Percentiles rank a stretch among this genome's conserved stretches.
Evolutionary conservation across 2,888 invertebrate genomes (phyloP).

Genomic region (Parascotia fuliginaria): DNA sequence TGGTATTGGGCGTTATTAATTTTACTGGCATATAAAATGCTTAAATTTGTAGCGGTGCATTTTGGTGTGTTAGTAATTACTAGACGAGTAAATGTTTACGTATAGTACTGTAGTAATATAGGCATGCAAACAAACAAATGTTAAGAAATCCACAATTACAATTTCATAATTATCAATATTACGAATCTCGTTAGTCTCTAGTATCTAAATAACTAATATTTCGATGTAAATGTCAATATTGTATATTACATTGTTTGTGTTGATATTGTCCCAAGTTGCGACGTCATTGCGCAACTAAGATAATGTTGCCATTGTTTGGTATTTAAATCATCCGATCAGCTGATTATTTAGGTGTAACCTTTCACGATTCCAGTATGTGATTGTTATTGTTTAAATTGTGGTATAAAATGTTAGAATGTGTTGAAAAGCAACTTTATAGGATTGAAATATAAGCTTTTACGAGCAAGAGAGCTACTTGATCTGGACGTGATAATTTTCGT

Average conservation of each 20-base stretch:
- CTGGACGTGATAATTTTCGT: no score
- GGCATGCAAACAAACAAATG: slow-evolving; percentile 42
- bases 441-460: no score
- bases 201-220: slow-evolving; percentile 40
- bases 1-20: slow-evolving; percentile 25
- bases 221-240: slow-evolving; percentile 69
- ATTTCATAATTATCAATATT: slow-evolving; percentile 52
- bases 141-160: slow-evolving; percentile 43
- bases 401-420: not conserved
- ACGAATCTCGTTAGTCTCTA: slow-evolving; percentile 24
- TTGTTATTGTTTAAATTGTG: slow-evolving; percentile 22
- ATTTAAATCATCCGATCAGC: slow-evolving; percentile 79
- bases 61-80: slow-evolving; percentile 8
- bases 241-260: slow-evolving; percentile 51
- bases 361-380: slow-evolving; percentile 69
- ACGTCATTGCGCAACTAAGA: slow-evolving; percentile 41
- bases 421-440: not conserved
- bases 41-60: slow-evolving; percentile 9
- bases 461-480: no score
- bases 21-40: slow-evolving; percentile 25
- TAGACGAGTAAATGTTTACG: no score
- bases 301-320: slow-evolving; percentile 72
- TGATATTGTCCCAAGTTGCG: slow-evolving; percentile 35
- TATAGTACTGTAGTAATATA: no score
- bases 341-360: slow-evolving; percentile 78